phyloP scores from a whole-genome alignment of 2,113 vertebrate species.

The Collichthys lucidus region DNA sequence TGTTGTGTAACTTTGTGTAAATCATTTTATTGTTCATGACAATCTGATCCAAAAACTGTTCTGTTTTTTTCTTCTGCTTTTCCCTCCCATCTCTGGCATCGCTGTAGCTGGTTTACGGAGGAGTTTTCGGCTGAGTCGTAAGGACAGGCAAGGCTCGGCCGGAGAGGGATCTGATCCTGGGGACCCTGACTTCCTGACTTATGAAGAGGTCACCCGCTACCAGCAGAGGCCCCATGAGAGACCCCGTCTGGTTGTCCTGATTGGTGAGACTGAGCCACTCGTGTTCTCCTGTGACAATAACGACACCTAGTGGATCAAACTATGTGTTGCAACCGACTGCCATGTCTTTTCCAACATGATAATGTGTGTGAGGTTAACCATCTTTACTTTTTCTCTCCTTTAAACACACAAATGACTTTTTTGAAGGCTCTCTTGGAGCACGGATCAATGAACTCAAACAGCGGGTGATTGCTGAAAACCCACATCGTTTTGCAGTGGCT shows the following conservation, averaged over 20 bases:
- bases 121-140: slow-evolving; percentile 93
- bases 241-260: slow-evolving; percentile 93
- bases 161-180: slow-evolving; percentile 80
- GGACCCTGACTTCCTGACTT: slow-evolving; percentile 87
- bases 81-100: neutral
- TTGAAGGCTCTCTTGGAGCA: slow-evolving; percentile 92
- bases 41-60: slow-evolving; percentile 13
- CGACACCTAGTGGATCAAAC: slow-evolving; percentile 60
- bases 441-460: slow-evolving; percentile 94
- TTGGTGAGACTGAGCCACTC: slow-evolving; percentile 84
- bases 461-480: slow-evolving; percentile 93
- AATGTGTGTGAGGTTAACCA: neutral
- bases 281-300: neutral
- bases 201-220: slow-evolving; percentile 95
- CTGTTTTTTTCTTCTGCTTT: neutral
- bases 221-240: slow-evolving; percentile 89
- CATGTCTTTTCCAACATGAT: neutral
- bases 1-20: neutral
- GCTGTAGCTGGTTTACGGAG: slow-evolving; percentile 91
- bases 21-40: neutral
- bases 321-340: neutral
- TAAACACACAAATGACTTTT: neutral
- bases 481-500: slow-evolving; percentile 93
- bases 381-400: neutral
- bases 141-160: slow-evolving; percentile 84